Base-by-base conservation (phyloP, 2,797 vertebrate genomes). In the Diplodus sargus region DNA sequence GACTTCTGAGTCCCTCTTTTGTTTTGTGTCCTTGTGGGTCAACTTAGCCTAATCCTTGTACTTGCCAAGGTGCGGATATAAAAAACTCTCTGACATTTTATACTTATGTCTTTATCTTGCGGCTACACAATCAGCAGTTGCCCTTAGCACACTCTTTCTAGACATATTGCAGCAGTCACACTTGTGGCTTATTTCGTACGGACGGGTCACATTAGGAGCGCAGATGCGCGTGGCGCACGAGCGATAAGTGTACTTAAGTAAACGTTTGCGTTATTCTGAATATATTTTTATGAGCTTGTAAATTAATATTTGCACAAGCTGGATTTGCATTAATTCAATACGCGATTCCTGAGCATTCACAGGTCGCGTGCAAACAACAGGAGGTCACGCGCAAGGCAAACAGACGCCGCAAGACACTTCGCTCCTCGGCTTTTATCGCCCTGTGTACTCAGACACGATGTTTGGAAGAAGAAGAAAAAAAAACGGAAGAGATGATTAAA, bases 401-500 rank as follows among this genome's bases (percentile, higher is more conserved):
- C 63, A 70, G 54, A 62, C 45, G 18, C 22, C 6, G 48, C 9
- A 10, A 51, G 54, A 51, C 12, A 61, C 62, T 68, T 39, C 60
- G n/a, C 34, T 58, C 34, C 5, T 14, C 48, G 58, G 28, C 30
- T 23, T 78, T 62, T 18, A 61, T 28, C 10, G 2, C 70, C 58
- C 16, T 58, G 25, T 63, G 23, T 68, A 28, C 22, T 49, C 34
- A 60, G 56, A 82, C 48, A 75, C 69, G 76, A 82, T 84, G 57
- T 58, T 69, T 74, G n/a, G 49, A 74, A 70, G 60, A n/a, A n/a
- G n/a, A n/a, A n/a, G 28, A 28, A 28, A 28, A 39, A 39, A 54
- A 85, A 77, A 64, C 47, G 70, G 49, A 34, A 63, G 52, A 51
- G 61, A 74, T 74, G 39, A 79, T 79, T 75, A 79, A 74, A 56